phyloP scores from a whole-genome alignment of 2,797 vertebrate species.

The Bradypodion ventrale region DNA sequence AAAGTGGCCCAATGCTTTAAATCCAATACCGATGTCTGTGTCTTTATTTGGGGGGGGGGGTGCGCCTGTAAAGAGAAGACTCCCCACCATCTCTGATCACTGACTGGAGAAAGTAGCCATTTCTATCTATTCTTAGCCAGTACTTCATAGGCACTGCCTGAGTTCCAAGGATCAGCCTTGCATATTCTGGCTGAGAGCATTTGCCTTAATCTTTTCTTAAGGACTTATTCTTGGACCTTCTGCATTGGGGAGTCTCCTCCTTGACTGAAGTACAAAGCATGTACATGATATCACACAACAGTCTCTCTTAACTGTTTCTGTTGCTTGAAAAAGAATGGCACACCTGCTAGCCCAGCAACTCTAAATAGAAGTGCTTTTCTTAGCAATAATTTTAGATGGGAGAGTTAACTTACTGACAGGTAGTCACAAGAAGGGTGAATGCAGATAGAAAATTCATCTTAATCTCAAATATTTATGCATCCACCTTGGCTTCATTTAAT shows the following conservation, averaged over 20 bases:
- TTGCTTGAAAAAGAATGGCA: not conserved
- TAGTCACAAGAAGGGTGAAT: conserved; percentile 44
- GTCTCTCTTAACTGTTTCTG: not conserved
- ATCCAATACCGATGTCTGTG: too few relatives aligned
- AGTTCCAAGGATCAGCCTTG: not conserved
- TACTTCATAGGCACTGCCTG: not conserved
- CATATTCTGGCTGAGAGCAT: too few relatives aligned
- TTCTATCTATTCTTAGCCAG: not conserved
- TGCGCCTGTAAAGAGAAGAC: too few relatives aligned
- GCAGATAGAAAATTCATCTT: conserved; percentile 51
- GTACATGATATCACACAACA: not conserved
- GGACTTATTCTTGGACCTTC: not conserved
- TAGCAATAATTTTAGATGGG: conserved; percentile 19
- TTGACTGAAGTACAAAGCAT: too few relatives aligned
- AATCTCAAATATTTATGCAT: conserved; percentile 61
- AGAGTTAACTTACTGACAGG: conserved; percentile 40
- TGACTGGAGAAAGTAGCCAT: not conserved
- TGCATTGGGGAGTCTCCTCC: too few relatives aligned
- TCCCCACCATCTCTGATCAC: not conserved
- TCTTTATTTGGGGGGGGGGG: too few relatives aligned
- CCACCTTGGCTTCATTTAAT: conserved; percentile 48
- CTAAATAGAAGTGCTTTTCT: conserved; percentile 34
- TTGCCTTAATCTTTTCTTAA: not conserved
- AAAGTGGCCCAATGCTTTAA: too few relatives aligned
- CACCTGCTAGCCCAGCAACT: conserved; percentile 6